These are phyloP conservation scores for Tragelaphus scriptus DNA, from an alignment of 2,113 vertebrate species.

Conservation along the genomic window DNA sequence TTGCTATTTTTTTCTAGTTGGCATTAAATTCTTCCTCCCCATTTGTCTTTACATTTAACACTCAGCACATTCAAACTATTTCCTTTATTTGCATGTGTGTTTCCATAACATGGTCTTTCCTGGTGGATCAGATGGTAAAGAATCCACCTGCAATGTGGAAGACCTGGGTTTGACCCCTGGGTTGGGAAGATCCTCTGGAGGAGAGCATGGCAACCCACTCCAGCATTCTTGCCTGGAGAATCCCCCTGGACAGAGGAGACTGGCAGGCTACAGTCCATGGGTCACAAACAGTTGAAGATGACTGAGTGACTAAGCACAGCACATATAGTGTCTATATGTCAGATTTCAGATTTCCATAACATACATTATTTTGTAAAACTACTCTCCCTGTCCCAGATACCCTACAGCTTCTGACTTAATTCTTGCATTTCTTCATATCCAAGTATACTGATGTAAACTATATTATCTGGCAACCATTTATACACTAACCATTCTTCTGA, in stretches of 20 bases:
- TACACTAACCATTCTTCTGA: neutral
- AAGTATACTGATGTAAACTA: neutral
- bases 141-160: neutral
- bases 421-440: neutral
- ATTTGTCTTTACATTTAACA: neutral
- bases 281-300: neutral
- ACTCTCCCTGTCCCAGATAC: neutral
- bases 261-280: neutral
- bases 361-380: neutral
- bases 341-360: neutral
- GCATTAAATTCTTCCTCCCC: neutral
- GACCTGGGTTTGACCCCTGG: neutral
- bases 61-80: neutral
- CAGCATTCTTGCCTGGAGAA: neutral
- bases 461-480: neutral
- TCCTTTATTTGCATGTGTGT: neutral
- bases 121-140: neutral
- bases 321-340: neutral
- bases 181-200: neutral
- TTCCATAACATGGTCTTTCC: neutral
- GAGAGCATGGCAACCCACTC: neutral
- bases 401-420: neutral
- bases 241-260: neutral
- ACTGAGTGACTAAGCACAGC: neutral
- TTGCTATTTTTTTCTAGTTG: neutral